Evolutionary conservation across 2,113 vertebrate genomes (phyloP).

Genomic region (Ornithorhynchus anatinus): DNA sequence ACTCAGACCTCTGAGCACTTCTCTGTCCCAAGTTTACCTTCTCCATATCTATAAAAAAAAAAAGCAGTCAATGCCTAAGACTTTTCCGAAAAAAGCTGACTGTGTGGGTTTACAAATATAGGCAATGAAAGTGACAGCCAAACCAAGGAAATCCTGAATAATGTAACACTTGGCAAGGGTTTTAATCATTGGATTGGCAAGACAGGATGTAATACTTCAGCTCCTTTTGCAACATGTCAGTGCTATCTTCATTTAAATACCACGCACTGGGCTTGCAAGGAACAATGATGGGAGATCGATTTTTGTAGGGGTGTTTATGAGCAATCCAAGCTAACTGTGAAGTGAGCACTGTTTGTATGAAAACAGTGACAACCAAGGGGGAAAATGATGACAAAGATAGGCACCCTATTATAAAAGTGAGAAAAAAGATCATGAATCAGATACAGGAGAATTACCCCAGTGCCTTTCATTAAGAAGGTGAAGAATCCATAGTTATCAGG

Average conservation of each 20-base stretch:
- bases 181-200: conserved; percentile 44
- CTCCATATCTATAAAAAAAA: conserved; percentile 36
- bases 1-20: too few relatives aligned
- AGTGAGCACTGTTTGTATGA: not conserved
- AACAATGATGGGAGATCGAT: conserved; percentile 13
- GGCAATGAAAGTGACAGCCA: conserved; percentile 40
- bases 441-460: conserved; percentile 9
- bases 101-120: conserved; percentile 48
- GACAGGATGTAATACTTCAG: conserved; percentile 34
- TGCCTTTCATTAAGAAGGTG: conserved; percentile 6
- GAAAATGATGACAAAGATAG: conserved; percentile 17
- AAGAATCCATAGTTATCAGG: conserved; percentile 12
- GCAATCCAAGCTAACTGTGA: not conserved
- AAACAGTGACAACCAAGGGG: conserved; percentile 20
- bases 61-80: conserved; percentile 38
- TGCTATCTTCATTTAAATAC: conserved; percentile 31
- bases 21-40: conserved; percentile 7
- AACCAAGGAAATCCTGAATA: conserved; percentile 38
- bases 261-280: not conserved
- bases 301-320: conserved; percentile 9
- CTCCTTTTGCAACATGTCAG: conserved; percentile 46
- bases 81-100: conserved; percentile 42
- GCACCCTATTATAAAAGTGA: not conserved
- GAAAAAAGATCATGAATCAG: conserved; percentile 31
- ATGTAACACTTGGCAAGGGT: conserved; percentile 41